A percentile compares a stretch with the other conserved stretches of the same genome.
Evolutionary conservation across 2,797 vertebrate genomes (phyloP).

Genomic region (Sarcoramphus papa): DNA sequence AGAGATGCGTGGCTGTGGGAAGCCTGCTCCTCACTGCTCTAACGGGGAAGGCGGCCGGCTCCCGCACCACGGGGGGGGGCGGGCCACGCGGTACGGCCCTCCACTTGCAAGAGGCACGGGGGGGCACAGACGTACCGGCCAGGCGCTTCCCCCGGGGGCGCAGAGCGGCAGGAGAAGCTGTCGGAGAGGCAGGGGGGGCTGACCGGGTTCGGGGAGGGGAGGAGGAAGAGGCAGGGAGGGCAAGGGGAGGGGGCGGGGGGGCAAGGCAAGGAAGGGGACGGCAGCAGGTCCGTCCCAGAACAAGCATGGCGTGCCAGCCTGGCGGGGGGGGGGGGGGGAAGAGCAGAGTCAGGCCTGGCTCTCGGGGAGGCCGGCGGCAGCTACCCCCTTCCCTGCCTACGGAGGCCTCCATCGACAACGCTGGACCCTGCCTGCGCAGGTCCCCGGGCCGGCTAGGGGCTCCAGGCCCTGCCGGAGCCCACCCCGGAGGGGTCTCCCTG

Average conservation of each 20-base stretch:
- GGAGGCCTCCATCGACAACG: not conserved
- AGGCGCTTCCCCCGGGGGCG: slow-evolving; percentile 6
- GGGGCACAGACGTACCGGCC: not conserved
- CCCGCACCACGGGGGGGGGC: not conserved
- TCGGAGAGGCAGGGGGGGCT: slow-evolving; percentile 28
- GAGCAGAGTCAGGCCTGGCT: slow-evolving; percentile 40
- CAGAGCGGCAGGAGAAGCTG: slow-evolving; percentile 50
- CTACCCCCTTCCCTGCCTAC: not conserved
- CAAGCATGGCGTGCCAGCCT: not conserved
- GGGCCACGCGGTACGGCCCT: not conserved
- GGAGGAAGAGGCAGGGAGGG: not conserved
- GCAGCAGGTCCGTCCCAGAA: not conserved
- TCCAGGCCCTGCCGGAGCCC: not conserved
- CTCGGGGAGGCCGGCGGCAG: slow-evolving; percentile 4
- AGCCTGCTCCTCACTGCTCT: slow-evolving; percentile 63
- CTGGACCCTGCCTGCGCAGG: not conserved
- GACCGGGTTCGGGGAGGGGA: not conserved
- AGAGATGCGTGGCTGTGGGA: slow-evolving; percentile 39
- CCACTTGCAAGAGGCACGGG: slow-evolving; percentile 4
- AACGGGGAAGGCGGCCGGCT: not conserved
- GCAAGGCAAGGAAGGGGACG: slow-evolving; percentile 2
- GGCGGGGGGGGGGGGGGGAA: not conserved
- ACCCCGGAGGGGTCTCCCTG: not conserved
- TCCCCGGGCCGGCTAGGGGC: not conserved
- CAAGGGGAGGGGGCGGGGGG: not conserved